Conservation (phyloP, 2,113 vertebrate genomes). For the Pelobates fuscus region DNA sequence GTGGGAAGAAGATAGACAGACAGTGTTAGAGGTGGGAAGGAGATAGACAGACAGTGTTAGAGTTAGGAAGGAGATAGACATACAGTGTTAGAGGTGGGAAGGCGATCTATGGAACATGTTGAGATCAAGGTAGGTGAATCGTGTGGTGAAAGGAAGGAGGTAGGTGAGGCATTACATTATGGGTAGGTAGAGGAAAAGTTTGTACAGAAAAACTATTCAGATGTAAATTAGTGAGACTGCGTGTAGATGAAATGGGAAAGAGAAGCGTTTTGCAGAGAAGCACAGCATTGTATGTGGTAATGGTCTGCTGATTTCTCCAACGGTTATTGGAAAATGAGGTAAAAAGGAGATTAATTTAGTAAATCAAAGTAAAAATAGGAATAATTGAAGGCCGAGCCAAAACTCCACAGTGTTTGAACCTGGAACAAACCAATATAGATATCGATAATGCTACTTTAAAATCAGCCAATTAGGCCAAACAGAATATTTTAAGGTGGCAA, state of each 20-base stretch:
- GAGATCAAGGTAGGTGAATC: no score
- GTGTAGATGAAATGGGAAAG: not conserved
- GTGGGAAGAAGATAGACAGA: not conserved
- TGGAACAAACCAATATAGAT: not conserved
- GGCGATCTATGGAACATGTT: not conserved
- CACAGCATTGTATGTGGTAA: not conserved
- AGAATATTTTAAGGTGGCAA: not conserved
- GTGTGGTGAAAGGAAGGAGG: no score
- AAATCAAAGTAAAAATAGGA: constrained; percentile 1
- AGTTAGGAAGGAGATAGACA: no score
- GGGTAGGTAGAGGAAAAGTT: no score
- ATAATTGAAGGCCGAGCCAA: constrained; percentile 36
- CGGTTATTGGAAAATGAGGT: constrained; percentile 18
- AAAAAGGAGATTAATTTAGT: constrained; percentile 19
- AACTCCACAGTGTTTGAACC: not conserved
- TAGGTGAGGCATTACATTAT: no score
- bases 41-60: not conserved
- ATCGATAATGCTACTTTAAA: no score
- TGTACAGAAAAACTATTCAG: no score
- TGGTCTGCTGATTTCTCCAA: constrained; percentile 13
- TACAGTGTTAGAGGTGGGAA: no score
- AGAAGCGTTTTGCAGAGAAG: not conserved
- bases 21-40: not conserved
- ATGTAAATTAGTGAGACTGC: not conserved
- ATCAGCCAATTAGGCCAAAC: no score